These are phyloP conservation scores for Fistularia tabacaria DNA, from an alignment of 2,797 vertebrate species.

Conservation along the genomic window DNA sequence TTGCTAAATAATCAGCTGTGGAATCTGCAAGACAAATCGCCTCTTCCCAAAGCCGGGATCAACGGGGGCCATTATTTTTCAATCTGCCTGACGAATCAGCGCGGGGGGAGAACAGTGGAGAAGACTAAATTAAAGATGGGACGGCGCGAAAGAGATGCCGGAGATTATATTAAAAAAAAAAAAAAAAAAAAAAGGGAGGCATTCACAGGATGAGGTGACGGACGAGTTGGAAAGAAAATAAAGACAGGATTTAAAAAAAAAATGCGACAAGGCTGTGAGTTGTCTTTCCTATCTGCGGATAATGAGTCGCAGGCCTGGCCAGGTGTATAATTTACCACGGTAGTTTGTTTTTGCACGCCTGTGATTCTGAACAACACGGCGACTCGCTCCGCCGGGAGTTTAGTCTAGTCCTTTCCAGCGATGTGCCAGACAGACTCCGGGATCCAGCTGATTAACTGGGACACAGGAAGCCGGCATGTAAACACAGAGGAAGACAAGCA, in stretches of 20 bases:
- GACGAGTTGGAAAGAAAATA: no score
- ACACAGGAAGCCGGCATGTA: constrained; percentile 67
- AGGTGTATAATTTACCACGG: constrained; percentile 44
- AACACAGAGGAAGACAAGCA: constrained; percentile 53
- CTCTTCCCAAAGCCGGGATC: constrained; percentile 23
- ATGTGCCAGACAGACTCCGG: constrained; percentile 54
- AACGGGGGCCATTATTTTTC: constrained; percentile 26
- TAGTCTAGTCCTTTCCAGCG: constrained; percentile 55
- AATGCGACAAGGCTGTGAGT: no score
- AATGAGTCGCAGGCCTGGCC: constrained; percentile 40
- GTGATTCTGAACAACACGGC: constrained; percentile 51
- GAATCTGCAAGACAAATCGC: constrained; percentile 59
- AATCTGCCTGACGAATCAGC: constrained; percentile 33
- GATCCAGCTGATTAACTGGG: constrained; percentile 64
- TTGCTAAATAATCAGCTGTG: constrained; percentile 42
- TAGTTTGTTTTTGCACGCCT: constrained; percentile 59
- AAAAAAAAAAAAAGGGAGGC: constrained; percentile 2
- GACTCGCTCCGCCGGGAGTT: constrained; percentile 49
- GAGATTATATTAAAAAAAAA: constrained; percentile 28
- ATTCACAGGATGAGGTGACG: constrained; percentile 9
- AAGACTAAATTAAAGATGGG: constrained; percentile 42
- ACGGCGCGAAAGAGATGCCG: constrained; percentile 24
- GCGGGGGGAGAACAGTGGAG: constrained; percentile 16
- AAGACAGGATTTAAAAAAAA: no score
- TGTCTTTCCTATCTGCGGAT: constrained; percentile 35